Conservation (phyloP, 2,113 vertebrate genomes). For the Bucco capensis region DNA sequence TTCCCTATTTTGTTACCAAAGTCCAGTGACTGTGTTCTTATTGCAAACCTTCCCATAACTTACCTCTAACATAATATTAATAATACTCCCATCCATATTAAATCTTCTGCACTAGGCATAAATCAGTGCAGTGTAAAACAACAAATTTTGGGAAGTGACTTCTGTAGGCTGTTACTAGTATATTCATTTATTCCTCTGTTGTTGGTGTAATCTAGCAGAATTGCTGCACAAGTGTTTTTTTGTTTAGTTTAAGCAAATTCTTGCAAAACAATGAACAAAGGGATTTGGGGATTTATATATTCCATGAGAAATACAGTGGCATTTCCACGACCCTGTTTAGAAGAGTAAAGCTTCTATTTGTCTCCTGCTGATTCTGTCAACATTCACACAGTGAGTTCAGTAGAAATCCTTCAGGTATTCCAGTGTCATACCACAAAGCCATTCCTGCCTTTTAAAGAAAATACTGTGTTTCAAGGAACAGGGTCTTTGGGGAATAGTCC, state of each 20-base stretch:
- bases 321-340: conserved; percentile 53
- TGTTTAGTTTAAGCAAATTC: conserved; percentile 10
- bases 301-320: conserved; percentile 19
- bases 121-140: background rate
- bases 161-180: background rate
- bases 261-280: conserved; percentile 37
- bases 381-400: conserved; percentile 30
- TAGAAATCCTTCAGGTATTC: conserved; percentile 52
- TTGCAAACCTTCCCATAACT: background rate
- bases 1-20: background rate
- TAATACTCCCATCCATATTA: background rate
- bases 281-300: conserved; percentile 17
- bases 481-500: conserved; percentile 11
- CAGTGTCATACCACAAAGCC: conserved; percentile 41
- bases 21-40: background rate
- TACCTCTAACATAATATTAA: background rate
- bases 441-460: conserved; percentile 55
- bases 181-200: background rate
- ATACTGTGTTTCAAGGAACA: conserved; percentile 32
- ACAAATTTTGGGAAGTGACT: background rate
- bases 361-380: conserved; percentile 59
- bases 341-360: conserved; percentile 61
- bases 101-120: background rate
- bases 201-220: background rate
- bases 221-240: conserved; percentile 1